Evolutionary conservation across 1,140 invertebrate genomes (phyloP).

Genomic region (Araneus ventricosus): DNA sequence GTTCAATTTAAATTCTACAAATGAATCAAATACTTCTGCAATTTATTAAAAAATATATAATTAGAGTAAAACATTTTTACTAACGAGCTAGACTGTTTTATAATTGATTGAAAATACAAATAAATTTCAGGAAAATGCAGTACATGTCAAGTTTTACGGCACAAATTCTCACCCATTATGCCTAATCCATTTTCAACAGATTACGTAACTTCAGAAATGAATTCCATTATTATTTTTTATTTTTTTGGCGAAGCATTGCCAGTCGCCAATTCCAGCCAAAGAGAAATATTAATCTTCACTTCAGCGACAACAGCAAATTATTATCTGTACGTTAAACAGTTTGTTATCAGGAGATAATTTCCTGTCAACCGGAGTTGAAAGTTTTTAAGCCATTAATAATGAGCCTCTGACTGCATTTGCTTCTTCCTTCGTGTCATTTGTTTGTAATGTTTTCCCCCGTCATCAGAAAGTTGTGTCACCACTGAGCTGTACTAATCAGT

Average conservation of each 20-base stretch:
- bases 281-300: neutral
- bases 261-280: neutral
- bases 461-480: neutral
- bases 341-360: neutral
- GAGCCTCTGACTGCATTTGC: neutral
- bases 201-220: too few relatives aligned
- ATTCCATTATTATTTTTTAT: neutral
- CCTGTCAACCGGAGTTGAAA: neutral
- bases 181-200: too few relatives aligned
- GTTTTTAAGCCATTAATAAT: constrained; percentile 10
- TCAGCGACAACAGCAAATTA: neutral
- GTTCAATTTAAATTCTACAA: too few relatives aligned
- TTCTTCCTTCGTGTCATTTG: neutral
- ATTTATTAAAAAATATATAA: too few relatives aligned
- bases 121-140: too few relatives aligned
- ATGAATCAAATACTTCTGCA: too few relatives aligned
- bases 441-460: neutral
- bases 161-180: too few relatives aligned
- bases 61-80: too few relatives aligned
- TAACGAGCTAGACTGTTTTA: too few relatives aligned
- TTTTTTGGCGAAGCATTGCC: neutral
- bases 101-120: too few relatives aligned
- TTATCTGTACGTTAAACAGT: neutral
- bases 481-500: neutral
- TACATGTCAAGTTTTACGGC: too few relatives aligned